Evolutionary conservation across 2,113 vertebrate genomes (phyloP).

Genomic region (Leiothrix lutea): DNA sequence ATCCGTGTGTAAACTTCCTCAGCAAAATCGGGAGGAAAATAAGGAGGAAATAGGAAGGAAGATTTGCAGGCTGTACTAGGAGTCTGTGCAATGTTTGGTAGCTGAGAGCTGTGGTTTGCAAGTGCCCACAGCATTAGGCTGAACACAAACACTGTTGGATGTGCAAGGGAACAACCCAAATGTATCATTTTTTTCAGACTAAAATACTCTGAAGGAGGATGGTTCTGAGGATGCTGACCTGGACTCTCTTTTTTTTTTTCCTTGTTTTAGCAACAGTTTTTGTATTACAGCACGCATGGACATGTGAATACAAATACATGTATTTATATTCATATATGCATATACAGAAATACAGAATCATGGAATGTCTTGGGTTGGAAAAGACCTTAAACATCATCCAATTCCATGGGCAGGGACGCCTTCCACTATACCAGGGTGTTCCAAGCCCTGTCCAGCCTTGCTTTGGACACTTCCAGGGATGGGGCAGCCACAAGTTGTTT

Average conservation of each 20-base stretch:
- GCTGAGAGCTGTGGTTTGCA: neutral
- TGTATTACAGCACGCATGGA: neutral
- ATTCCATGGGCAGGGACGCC: neutral
- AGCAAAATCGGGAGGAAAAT: neutral
- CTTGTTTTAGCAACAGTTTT: neutral
- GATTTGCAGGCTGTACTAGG: neutral
- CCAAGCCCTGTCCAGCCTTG: neutral
- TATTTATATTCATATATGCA: fast-evolving
- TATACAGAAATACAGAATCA: neutral
- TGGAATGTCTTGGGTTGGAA: neutral
- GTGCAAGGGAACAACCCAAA: neutral
- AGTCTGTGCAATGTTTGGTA: neutral
- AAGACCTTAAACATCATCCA: neutral
- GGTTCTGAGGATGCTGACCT: neutral
- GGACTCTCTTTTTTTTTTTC: neutral
- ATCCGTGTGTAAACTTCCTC: neutral
- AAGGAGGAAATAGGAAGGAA: neutral
- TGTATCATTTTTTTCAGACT: neutral
- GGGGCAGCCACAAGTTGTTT: neutral
- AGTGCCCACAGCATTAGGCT: neutral
- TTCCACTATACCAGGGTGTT: neutral
- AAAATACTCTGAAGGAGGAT: neutral
- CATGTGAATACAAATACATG: fast-evolving
- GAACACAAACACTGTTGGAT: neutral
- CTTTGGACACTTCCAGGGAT: neutral